Conservation (phyloP, 2,113 vertebrate genomes). For the Orientallactaga bullata region DNA sequence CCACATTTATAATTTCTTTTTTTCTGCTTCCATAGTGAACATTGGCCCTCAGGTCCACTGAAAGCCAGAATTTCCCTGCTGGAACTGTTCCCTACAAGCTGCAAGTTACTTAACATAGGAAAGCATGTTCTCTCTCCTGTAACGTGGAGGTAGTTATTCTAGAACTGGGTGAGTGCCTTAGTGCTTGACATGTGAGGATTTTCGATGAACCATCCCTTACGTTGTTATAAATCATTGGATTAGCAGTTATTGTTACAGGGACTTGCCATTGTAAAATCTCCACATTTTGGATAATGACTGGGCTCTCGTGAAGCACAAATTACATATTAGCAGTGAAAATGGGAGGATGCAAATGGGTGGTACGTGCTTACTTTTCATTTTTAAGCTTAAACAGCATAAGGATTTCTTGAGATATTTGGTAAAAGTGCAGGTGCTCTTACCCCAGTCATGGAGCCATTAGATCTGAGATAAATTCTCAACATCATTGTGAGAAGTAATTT, state of each 20-base stretch:
- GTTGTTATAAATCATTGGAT: background rate
- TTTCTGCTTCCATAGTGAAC: background rate
- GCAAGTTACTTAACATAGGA: background rate
- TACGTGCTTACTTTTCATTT: background rate
- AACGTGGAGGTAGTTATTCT: background rate
- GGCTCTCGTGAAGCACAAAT: background rate
- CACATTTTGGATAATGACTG: background rate
- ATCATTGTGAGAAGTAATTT: accelerated
- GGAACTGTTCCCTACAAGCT: background rate
- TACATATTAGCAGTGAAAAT: background rate
- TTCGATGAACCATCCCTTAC: background rate
- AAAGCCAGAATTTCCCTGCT: background rate
- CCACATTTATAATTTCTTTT: background rate
- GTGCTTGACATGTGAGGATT: background rate
- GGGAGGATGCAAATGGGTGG: background rate
- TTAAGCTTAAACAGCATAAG: background rate
- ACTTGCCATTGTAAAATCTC: background rate
- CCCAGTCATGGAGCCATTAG: background rate
- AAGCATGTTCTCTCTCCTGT: background rate
- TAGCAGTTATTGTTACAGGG: background rate
- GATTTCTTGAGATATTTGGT: background rate
- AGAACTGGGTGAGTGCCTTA: background rate
- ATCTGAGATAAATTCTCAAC: background rate
- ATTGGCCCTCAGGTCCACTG: too few species aligned
- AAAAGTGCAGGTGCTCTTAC: background rate